Evolutionary conservation across 2,113 vertebrate species (phyloP).

Genomic region (Lichenostomus cassidix): DNA sequence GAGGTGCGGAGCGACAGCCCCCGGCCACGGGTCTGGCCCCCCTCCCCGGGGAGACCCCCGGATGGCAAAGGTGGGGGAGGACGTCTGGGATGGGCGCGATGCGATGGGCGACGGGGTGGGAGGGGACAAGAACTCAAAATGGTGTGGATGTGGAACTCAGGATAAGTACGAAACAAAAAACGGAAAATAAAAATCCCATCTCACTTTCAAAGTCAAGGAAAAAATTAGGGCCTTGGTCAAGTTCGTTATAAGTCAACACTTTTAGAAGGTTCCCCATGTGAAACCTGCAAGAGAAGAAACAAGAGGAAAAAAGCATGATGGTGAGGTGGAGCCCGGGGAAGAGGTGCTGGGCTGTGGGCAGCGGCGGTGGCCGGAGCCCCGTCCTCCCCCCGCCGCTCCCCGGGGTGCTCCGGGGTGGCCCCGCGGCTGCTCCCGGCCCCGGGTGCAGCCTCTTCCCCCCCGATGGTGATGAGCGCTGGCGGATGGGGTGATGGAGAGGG

Average conservation of each 20-base stretch:
- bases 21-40: neutral
- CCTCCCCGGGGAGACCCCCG: constrained; percentile 19
- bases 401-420: neutral
- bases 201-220: constrained; percentile 99
- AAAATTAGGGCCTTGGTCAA: constrained; percentile 97
- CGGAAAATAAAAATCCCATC: constrained; percentile 79
- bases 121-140: constrained; percentile 50
- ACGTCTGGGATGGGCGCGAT: constrained; percentile 24
- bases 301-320: constrained; percentile 83
- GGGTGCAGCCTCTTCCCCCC: constrained; percentile 50
- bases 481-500: constrained; percentile 48
- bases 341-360: constrained; percentile 30
- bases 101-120: neutral
- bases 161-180: constrained; percentile 66
- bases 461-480: constrained; percentile 42
- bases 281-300: constrained; percentile 94
- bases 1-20: neutral
- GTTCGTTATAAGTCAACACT: constrained; percentile 93
- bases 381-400: neutral
- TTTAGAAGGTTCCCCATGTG: constrained; percentile 96
- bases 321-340: constrained; percentile 73
- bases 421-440: neutral
- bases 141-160: constrained; percentile 52
- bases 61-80: neutral
- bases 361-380: neutral